Evolutionary conservation across 2,113 vertebrate species (phyloP).

Genomic region (Dromaius novaehollandiae): DNA sequence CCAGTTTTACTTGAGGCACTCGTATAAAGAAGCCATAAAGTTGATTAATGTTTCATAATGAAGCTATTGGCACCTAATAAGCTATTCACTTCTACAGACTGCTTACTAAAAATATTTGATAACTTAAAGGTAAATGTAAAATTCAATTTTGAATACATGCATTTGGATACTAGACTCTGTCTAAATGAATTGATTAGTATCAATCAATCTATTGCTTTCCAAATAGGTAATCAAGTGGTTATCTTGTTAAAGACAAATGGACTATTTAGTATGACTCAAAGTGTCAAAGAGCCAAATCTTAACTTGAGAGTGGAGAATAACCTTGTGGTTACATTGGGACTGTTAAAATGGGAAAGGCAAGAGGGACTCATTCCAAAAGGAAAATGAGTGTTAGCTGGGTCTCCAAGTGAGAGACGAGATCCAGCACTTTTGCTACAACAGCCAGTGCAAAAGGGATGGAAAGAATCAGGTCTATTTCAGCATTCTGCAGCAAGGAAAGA

Average conservation of each 20-base stretch:
- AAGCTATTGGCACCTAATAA: constrained; percentile 58
- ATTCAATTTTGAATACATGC: constrained; percentile 18
- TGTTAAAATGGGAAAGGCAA: constrained; percentile 16
- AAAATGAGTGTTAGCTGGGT: not conserved
- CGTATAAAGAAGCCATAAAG: not conserved
- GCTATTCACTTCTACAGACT: constrained; percentile 13
- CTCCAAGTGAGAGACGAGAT: not conserved
- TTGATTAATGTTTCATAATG: constrained; percentile 64
- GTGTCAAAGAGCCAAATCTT: not conserved
- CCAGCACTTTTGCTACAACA: not conserved
- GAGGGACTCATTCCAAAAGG: constrained; percentile 20
- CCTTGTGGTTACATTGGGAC: not conserved
- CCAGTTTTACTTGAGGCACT: not conserved
- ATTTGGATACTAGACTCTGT: constrained; percentile 18
- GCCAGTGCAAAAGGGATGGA: not conserved
- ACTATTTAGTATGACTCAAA: constrained; percentile 33
- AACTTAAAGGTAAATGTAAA: constrained; percentile 20
- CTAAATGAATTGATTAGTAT: constrained; percentile 42
- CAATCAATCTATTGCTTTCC: constrained; percentile 36
- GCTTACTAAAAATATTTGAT: constrained; percentile 57
- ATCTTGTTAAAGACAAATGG: constrained; percentile 43
- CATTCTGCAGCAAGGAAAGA: not conserved
- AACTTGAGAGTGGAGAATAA: not conserved
- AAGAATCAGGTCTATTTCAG: not conserved
- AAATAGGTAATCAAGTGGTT: constrained; percentile 40